Percentiles rank a stretch among this genome's conserved stretches.
These are phyloP conservation scores for Cryptoblepharus egeriae DNA, from an alignment of 2,797 vertebrate genomes.

Conservation along the genomic window DNA sequence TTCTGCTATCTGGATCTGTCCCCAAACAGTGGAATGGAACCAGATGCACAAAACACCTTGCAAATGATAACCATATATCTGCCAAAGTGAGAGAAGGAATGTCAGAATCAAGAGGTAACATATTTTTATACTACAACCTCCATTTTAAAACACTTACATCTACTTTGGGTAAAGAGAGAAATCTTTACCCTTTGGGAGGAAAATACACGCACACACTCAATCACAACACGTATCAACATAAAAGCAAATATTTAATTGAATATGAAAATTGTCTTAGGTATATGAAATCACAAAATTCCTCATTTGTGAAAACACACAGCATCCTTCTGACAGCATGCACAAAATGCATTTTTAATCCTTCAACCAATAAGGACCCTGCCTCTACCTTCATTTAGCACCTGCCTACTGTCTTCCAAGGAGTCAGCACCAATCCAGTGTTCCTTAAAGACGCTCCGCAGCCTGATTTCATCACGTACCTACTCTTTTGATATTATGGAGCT, in stretches of 20 bases:
- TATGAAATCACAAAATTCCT: constrained; percentile 3
- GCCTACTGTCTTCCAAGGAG: background rate
- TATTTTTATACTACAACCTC: background rate
- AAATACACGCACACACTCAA: background rate
- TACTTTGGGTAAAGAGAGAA: constrained; percentile 26
- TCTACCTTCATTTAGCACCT: background rate
- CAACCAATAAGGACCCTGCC: background rate
- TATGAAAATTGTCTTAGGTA: background rate
- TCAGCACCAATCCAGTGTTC: background rate
- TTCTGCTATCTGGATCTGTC: constrained; percentile 57
- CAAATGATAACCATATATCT: constrained; percentile 52
- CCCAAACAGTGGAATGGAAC: constrained; percentile 53
- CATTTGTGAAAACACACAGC: background rate
- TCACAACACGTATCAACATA: background rate
- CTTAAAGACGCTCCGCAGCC: background rate
- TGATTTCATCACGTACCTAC: background rate
- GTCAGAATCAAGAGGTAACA: constrained; percentile 33
- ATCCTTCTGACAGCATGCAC: background rate
- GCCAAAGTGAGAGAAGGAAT: constrained; percentile 43
- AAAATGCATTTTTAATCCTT: constrained; percentile 32
- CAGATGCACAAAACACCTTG: constrained; percentile 24
- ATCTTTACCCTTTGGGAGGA: background rate
- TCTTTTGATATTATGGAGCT: background rate
- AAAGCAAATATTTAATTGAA: constrained; percentile 12
- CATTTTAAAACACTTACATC: background rate